phyloP scores from a whole-genome alignment of 64 coral and sea anemone genomes.

The Dendrophyllia cribrosa region DNA sequence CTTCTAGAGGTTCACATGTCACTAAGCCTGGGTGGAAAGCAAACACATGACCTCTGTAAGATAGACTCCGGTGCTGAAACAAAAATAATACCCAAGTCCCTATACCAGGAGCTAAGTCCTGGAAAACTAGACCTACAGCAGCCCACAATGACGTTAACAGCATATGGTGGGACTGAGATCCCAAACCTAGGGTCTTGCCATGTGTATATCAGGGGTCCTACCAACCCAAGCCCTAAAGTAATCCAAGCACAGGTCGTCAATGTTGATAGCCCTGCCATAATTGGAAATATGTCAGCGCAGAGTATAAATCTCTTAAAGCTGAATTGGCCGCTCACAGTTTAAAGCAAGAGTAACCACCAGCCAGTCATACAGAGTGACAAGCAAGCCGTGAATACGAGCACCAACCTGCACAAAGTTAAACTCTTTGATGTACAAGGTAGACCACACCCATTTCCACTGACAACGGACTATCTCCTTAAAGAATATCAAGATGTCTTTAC shows the following conservation, averaged over 20 bases:
- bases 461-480: constrained; percentile 59
- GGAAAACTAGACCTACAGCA: no score
- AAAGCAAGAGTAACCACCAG: not conserved
- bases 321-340: constrained; percentile 38
- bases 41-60: no score
- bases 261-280: constrained; percentile 46
- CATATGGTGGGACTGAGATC: constrained; percentile 64
- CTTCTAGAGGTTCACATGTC: no score
- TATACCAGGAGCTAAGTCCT: no score
- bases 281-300: constrained; percentile 30
- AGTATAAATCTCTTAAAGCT: not conserved
- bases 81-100: no score
- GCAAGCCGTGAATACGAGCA: not conserved
- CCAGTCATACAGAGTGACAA: not conserved
- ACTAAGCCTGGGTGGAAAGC: no score
- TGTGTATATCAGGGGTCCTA: constrained; percentile 36
- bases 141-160: not conserved
- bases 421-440: constrained; percentile 29
- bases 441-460: constrained; percentile 54
- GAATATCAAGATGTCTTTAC: constrained; percentile 56
- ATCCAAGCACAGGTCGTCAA: constrained; percentile 41
- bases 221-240: constrained; percentile 1
- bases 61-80: no score
- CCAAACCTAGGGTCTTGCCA: constrained; percentile 50
- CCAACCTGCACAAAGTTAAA: constrained; percentile 9